Base-by-base conservation (phyloP, 2,113 vertebrate species). In the Perccottus glenii region DNA sequence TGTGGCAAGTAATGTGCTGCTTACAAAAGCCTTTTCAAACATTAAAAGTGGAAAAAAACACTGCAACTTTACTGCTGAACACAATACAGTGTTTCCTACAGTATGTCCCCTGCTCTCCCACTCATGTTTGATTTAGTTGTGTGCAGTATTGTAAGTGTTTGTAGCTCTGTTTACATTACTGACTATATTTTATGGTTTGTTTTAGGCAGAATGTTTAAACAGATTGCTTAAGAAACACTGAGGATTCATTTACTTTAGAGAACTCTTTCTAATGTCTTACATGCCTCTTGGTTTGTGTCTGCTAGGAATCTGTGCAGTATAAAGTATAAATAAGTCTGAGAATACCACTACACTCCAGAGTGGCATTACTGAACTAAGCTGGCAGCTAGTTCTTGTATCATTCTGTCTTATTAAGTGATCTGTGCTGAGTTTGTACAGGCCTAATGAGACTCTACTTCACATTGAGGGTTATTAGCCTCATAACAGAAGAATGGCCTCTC, bases 391-490 rank as follows among this genome's bases (percentile, higher is more conserved):
- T 67, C 57, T 77, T 76, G 60, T 49, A 40, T 75, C 58, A 15
- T 59, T 72, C 11, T 71, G 16, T 68, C 38, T 72, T 72, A 70
- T 77, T 78, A 86, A 71, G 70, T 76, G 65, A 76, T 73, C 70
- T 64, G 67, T 35, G 49, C 70, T 75, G 75, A 74, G 68, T 86
- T 79, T 83, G 71, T 83, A 43, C 58, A 67, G 60, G 63, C 75
- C 52, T 87, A 84, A 88, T 85, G 82, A 85, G 63, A 40, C 66
- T 70, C 6, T 60, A 38, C 69, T 78, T 77, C 74, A 77, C 56
- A 70, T 71, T 72, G 58, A 86, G 44, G 73, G 51, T 75, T 76
- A 78, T 81, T 78, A 75, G 60, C 51, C 43, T 62, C 59, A 33
- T 49, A 71, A 47, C 36, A 55, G 66, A 77, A 58, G 38, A 70